Percentiles rank a stretch among this genome's conserved stretches.
phyloP scores from a whole-genome alignment of 2,797 vertebrate genomes.

The Tragelaphus eurycerus region DNA sequence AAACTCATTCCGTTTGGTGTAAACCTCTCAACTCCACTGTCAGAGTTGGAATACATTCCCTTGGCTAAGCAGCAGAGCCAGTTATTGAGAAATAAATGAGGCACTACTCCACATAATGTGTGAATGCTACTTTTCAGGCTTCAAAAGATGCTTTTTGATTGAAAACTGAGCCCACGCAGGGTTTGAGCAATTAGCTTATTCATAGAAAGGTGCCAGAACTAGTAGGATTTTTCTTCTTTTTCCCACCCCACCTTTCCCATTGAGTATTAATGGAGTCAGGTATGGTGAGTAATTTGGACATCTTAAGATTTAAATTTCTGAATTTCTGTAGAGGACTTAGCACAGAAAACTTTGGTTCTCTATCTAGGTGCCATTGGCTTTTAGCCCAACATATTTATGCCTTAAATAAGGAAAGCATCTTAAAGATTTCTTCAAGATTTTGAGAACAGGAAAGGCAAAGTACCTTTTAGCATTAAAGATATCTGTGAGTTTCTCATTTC shows the following conservation, averaged over 20 bases:
- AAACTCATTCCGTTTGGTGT: not conserved
- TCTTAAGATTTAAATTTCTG: slow-evolving; percentile 40
- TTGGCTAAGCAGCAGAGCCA: not conserved
- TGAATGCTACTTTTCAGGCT: not conserved
- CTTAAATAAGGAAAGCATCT: slow-evolving; percentile 49
- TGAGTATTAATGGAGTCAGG: not conserved
- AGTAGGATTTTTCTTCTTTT: not conserved
- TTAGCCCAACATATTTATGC: slow-evolving; percentile 11
- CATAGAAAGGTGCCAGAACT: not conserved
- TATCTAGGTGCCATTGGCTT: slow-evolving; percentile 25
- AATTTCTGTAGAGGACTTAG: not conserved
- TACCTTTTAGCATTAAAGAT: slow-evolving; percentile 63
- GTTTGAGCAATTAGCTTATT: not conserved
- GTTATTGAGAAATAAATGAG: not conserved
- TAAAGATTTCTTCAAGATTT: slow-evolving; percentile 65
- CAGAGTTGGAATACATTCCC: not conserved
- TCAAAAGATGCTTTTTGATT: not conserved
- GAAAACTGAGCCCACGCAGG: not conserved
- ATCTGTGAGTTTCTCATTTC: slow-evolving; percentile 70
- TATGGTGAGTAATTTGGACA: not conserved
- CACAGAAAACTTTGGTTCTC: slow-evolving; percentile 34
- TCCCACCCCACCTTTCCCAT: not conserved
- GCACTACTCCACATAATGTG: not conserved
- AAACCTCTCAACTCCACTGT: not conserved
- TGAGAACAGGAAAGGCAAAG: slow-evolving; percentile 55